Evolutionary conservation across 2,888 invertebrate genomes (phyloP).

Genomic region (Podabrus alpinus): DNA sequence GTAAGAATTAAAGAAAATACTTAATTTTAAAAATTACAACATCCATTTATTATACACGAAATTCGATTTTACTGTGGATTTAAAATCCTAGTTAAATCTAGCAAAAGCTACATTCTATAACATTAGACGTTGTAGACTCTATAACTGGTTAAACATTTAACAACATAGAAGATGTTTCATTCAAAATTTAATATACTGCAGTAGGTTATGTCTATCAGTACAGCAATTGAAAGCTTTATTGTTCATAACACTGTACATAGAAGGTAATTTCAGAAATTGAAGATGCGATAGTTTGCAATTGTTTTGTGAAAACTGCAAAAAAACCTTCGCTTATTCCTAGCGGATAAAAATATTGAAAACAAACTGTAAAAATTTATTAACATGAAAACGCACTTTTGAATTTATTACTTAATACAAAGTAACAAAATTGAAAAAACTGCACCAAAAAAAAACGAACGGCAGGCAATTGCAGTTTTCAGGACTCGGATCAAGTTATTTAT

Average conservation of each 20-base stretch:
- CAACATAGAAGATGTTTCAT: background rate
- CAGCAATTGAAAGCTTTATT: background rate
- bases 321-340: background rate
- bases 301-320: background rate
- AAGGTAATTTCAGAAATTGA: background rate
- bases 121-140: background rate
- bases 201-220: background rate
- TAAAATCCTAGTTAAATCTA: background rate
- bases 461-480: background rate
- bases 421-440: background rate
- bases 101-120: background rate
- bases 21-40: too few relatives aligned
- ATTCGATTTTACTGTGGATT: background rate
- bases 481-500: background rate
- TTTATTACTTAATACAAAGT: background rate
- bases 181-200: background rate
- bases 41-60: background rate
- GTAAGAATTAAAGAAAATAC: too few relatives aligned
- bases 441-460: background rate
- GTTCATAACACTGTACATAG: background rate
- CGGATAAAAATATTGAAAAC: background rate
- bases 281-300: background rate
- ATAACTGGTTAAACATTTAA: background rate
- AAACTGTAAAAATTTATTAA: background rate
- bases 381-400: background rate